phyloP scores from a whole-genome alignment of 2,797 vertebrate genomes.

The Pseudochaenichthys georgianus region DNA sequence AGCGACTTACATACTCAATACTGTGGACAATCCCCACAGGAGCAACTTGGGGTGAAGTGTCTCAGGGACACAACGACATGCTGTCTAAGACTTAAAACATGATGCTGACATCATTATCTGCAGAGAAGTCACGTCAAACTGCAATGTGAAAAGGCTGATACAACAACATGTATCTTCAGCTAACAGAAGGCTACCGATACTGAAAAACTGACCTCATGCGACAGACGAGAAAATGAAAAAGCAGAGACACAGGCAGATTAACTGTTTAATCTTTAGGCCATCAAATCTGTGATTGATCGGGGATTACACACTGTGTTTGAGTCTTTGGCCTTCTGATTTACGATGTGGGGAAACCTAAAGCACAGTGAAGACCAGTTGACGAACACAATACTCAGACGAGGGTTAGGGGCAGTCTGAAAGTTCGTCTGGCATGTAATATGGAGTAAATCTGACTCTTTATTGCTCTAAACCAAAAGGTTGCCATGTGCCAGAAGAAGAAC shows the following conservation, averaged over 20 bases:
- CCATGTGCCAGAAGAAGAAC: neutral
- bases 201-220: constrained; percentile 17
- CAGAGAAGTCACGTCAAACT: neutral
- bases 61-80: too few species aligned
- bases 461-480: neutral
- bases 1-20: too few species aligned
- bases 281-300: constrained; percentile 82
- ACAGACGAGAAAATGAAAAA: constrained; percentile 56
- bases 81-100: neutral
- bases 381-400: neutral
- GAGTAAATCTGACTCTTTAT: neutral
- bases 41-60: too few species aligned
- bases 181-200: neutral
- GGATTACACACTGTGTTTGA: constrained; percentile 69
- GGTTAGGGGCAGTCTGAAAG: neutral
- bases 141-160: neutral
- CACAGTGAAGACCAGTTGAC: constrained; percentile 9
- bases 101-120: constrained; percentile 3
- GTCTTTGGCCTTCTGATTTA: constrained; percentile 55
- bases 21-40: too few species aligned
- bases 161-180: neutral
- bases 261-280: constrained; percentile 77
- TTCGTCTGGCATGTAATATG: neutral
- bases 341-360: constrained; percentile 35
- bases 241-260: constrained; percentile 68